These are phyloP conservation scores for Perithous albicinctus DNA, from an alignment of 2,888 invertebrate species.

Conservation along the genomic window DNA sequence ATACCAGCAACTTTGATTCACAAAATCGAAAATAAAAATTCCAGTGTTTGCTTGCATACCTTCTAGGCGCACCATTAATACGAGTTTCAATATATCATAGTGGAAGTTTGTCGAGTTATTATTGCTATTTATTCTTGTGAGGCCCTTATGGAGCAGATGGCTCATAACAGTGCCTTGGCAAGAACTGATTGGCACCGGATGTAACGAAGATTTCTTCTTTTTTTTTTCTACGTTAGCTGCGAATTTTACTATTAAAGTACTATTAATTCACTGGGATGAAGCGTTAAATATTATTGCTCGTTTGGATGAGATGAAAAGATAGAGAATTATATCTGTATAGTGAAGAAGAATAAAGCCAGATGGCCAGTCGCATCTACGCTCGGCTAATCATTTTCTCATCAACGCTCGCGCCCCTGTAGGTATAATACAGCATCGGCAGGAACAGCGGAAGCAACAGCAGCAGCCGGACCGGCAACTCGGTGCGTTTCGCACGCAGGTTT, in stretches of 20 bases:
- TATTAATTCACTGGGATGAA: conserved; percentile 58
- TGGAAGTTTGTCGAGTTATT: no score
- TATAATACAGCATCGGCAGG: conserved; percentile 31
- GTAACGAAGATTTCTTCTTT: not conserved
- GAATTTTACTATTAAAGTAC: conserved; percentile 42
- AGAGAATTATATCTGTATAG: conserved; percentile 63
- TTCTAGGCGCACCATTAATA: no score
- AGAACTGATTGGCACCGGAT: not conserved
- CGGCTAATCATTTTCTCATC: conserved; percentile 81
- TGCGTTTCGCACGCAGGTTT: conserved; percentile 78
- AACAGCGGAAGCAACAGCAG: conserved; percentile 55
- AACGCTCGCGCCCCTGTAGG: conserved; percentile 68
- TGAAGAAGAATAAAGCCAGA: conserved; percentile 66
- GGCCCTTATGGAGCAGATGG: not conserved
- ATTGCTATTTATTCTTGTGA: no score
- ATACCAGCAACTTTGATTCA: no score
- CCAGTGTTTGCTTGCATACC: no score
- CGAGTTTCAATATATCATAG: no score
- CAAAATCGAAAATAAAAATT: no score
- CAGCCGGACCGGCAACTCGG: conserved; percentile 66
- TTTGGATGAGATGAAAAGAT: conserved; percentile 40
- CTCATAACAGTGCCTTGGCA: not conserved
- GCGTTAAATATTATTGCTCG: conserved; percentile 63
- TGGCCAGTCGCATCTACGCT: conserved; percentile 67
- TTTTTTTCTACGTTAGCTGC: conserved; percentile 3